Evolutionary conservation across 37 sponge, comb jelly and placozoan genomes (phyloP).

Genomic region (Eunapius fragilis): DNA sequence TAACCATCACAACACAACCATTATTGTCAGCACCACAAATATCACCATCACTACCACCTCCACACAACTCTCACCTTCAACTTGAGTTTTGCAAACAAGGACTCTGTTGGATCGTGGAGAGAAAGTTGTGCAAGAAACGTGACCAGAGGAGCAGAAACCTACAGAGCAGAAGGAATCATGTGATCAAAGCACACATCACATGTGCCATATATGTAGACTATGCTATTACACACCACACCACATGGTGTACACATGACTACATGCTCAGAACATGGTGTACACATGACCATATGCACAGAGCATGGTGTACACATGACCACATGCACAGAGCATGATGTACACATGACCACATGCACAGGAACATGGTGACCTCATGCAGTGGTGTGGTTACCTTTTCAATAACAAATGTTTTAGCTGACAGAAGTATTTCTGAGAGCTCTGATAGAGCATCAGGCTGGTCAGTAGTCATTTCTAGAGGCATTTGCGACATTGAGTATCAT

Average conservation of each 20-base stretch:
- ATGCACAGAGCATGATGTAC: too few species aligned
- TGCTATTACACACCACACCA: too few species aligned
- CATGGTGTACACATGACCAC: too few species aligned
- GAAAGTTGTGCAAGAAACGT: conserved; percentile 9
- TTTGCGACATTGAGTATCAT: not conserved
- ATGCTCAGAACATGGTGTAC: too few species aligned
- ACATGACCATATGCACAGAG: too few species aligned
- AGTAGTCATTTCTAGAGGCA: not conserved
- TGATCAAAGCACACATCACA: not conserved
- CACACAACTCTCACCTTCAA: conserved; percentile 5
- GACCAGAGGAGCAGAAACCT: conserved; percentile 17
- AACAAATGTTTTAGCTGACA: not conserved
- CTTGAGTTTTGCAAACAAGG: conserved; percentile 25
- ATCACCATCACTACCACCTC: not conserved
- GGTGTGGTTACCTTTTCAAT: conserved; percentile 9
- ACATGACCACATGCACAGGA: too few species aligned
- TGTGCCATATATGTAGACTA: too few species aligned
- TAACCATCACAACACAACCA: too few species aligned
- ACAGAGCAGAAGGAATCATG: not conserved
- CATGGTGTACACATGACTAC: too few species aligned
- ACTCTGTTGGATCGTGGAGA: conserved; percentile 27
- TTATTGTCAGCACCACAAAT: too few species aligned
- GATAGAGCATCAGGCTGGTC: conserved; percentile 12
- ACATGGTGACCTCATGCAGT: too few species aligned
- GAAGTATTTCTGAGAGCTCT: conserved; percentile 3